These are phyloP conservation scores for Gari tellinella DNA, from an alignment of 2,888 invertebrate species.

Conservation along the genomic window DNA sequence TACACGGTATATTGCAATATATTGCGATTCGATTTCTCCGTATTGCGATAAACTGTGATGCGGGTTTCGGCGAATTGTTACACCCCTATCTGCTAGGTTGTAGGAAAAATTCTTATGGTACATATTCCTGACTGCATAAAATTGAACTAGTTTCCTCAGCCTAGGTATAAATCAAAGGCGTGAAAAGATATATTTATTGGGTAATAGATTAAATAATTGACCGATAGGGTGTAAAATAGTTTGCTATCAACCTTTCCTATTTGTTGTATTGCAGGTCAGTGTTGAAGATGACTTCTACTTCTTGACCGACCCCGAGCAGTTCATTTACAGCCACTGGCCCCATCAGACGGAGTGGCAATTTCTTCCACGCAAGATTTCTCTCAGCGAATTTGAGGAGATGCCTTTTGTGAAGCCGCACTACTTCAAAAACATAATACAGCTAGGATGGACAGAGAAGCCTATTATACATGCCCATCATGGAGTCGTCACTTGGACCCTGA, in stretches of 20 bases:
- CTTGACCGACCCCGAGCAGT: constrained; percentile 68
- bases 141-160: too few species aligned
- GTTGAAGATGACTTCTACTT: constrained; percentile 68
- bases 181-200: too few species aligned
- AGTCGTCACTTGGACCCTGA: constrained; percentile 63
- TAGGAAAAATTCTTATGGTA: too few species aligned
- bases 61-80: too few species aligned
- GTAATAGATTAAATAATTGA: too few species aligned
- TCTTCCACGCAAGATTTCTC: constrained; percentile 62
- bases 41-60: too few species aligned
- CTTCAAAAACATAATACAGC: constrained; percentile 59
- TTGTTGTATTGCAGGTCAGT: constrained; percentile 30
- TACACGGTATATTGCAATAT: too few species aligned
- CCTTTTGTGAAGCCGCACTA: constrained; percentile 70
- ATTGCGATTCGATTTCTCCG: too few species aligned
- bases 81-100: too few species aligned
- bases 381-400: constrained; percentile 67
- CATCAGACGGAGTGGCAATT: constrained; percentile 70
- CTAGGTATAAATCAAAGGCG: too few species aligned
- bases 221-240: background rate
- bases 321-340: constrained; percentile 69
- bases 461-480: constrained; percentile 61
- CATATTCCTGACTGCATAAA: too few species aligned
- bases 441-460: constrained; percentile 65
- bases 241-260: background rate